Base-by-base conservation (phyloP, 2,113 vertebrate species). In the Trochalopteron elliotii region DNA sequence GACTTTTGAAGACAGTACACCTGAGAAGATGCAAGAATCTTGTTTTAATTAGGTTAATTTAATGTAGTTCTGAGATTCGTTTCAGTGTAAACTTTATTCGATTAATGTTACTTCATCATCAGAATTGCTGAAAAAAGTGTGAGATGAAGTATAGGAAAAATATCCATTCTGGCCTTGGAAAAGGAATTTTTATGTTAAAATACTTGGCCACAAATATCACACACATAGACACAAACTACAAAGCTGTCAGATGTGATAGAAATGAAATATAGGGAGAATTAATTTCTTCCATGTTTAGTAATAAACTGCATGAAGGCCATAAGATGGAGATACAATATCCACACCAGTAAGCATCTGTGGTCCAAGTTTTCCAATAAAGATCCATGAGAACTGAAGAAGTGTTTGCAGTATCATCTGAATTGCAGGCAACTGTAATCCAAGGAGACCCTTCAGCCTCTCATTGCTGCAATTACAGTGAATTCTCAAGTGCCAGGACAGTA, bases 211-310 rank as follows among this genome's bases (percentile, higher is more conserved):
- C 47, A 89, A 78, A 82, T 55, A n/a, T 84, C 0, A 0, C 2
- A 3, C 21, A 50, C 47, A 67, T 7, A 92, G 74, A 75, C 23
- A 50, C 35, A 80, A 83, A 74, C 59, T 77, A 74, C 45, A 83
- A 90, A 93, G 76, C 79, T 95, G 75, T 83, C 94, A 95, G 83
- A 89, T 67, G 55, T 72, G 57, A 93, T 39, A 80, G 55, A 86
- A 93, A 83, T 90, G 8, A 95, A 88, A 90, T 83, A 88, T 5
- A 65, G 44, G 15, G 37, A 74, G 37, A 93, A 90, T 74, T 80
- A 72, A 12, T 65, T 65, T 88, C 64, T 85, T 88, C 90, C 93
- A 94, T 86, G 47, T 92, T 95, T 90, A 92, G 80, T 85, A 90
- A 83, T 63, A 87, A 92, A 74, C 35, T 78, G 24, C 35, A 80